Evolutionary conservation across 2,113 vertebrate genomes (phyloP), one percentile per base, ranked within the genome.

Genomic region (Megaleporinus macrocephalus): DNA sequence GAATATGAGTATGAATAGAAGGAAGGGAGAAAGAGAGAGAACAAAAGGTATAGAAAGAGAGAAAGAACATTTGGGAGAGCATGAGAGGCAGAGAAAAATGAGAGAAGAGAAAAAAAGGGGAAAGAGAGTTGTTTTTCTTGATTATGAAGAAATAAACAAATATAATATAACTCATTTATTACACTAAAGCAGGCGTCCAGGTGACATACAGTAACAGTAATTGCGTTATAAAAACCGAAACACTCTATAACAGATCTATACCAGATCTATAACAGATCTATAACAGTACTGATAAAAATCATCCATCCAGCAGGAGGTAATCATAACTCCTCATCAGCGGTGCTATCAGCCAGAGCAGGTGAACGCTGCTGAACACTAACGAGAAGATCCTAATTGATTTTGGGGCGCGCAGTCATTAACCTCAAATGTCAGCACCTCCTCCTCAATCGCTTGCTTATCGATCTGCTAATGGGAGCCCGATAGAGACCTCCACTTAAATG

Each of bases 381-480:
- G 65, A 87, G 83, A 87, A 85, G 65, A 77, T 69, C 78, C 78
- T 84, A 87, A 89, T 89, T 89, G 89, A 90, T 89, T 91, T 88
- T 87, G 71, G 80, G 83, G 82, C 71, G 79, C 85, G 36, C 74
- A 79, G 83, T 88, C 86, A 89, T 90, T 90, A 90, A 88, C 87
- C 87, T 85, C 82, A 78, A 82, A 88, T 84, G 87, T 88, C 85
- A 83, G 84, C 77, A 76, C 79, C 83, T 82, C 80, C 63, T 85
- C 63, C 75, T 77, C 70, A 74, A 87, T 87, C 85, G 85, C 83
- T 80, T 75, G 83, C 44, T 76, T 90, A 91, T 92, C 85, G 91
- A 92, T 91, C 87, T 80, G 70, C 87, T 91, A 89, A 91, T 90
- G 89, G 78, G 78, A 63, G 79, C 85, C 86, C 86, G 84, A 89